These are phyloP conservation scores for Odontamblyopus lacepedii DNA, from an alignment of 2,797 vertebrate genomes.

Conservation along the genomic window DNA sequence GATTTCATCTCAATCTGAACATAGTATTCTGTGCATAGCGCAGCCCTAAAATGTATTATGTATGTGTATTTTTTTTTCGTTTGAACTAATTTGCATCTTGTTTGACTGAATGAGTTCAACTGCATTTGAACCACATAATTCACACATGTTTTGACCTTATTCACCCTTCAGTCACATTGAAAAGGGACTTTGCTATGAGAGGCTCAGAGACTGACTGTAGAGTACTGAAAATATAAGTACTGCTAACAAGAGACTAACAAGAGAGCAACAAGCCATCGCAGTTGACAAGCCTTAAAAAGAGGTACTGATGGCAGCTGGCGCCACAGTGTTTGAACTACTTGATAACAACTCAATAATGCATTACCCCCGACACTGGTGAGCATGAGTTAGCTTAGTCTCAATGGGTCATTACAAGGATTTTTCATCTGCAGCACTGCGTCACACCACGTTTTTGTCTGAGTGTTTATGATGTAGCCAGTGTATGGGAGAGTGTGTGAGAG, in stretches of 20 bases:
- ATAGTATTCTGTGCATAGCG: not conserved
- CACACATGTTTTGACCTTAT: not conserved
- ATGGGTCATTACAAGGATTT: conserved; percentile 45
- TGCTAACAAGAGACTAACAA: conserved; percentile 7
- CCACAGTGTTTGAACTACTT: conserved; percentile 39
- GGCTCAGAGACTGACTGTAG: not conserved
- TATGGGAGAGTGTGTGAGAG: conserved; percentile 14
- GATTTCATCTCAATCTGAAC: not conserved
- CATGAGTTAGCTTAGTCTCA: conserved; percentile 40
- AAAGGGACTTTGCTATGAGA: not conserved
- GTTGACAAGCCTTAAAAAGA: conserved; percentile 19
- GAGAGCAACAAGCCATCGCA: conserved; percentile 23
- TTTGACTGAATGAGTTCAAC: not conserved
- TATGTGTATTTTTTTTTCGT: not conserved
- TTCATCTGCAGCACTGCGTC: conserved; percentile 31
- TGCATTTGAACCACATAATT: not conserved
- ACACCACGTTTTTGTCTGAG: conserved; percentile 24
- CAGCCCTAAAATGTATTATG: not conserved
- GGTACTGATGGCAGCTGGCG: conserved; percentile 21
- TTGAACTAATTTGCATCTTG: not conserved
- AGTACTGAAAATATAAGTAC: not conserved
- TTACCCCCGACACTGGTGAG: conserved; percentile 42
- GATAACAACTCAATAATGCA: conserved; percentile 51
- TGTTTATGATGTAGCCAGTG: conserved; percentile 32
- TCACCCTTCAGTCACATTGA: not conserved